Evolutionary conservation across 2,797 vertebrate genomes (phyloP).

Genomic region (Peromyscus aztecus): DNA sequence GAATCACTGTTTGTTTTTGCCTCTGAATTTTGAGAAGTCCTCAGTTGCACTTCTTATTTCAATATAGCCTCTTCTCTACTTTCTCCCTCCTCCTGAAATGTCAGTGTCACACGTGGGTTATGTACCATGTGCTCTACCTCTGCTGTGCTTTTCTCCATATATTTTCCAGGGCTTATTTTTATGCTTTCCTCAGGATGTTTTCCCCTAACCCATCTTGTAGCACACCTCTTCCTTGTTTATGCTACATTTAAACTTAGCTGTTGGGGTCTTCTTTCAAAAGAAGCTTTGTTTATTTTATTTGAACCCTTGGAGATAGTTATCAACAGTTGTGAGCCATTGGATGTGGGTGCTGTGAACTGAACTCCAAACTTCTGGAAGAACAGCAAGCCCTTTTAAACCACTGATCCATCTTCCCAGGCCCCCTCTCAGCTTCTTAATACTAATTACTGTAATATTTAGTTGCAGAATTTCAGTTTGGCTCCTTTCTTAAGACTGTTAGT

Average conservation of each 20-base stretch:
- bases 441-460: neutral
- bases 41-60: neutral
- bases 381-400: neutral
- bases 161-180: slow-evolving; percentile 29
- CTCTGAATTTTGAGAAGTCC: neutral
- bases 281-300: neutral
- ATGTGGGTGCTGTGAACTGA: neutral
- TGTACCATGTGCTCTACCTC: neutral
- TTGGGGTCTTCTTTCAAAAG: neutral
- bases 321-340: neutral
- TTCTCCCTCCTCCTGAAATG: neutral
- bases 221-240: neutral
- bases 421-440: neutral
- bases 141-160: neutral
- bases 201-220: neutral
- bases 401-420: neutral
- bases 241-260: neutral
- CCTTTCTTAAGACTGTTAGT: neutral
- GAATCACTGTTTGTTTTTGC: neutral
- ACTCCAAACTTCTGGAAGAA: neutral
- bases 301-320: neutral
- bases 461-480: neutral
- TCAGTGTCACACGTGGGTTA: neutral
- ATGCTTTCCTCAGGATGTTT: neutral
- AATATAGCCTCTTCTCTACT: neutral